Percentiles rank a stretch among this genome's conserved stretches.
phyloP scores from a whole-genome alignment of 2,797 vertebrate genomes.

The Xiphorhynchus erythropygius region DNA sequence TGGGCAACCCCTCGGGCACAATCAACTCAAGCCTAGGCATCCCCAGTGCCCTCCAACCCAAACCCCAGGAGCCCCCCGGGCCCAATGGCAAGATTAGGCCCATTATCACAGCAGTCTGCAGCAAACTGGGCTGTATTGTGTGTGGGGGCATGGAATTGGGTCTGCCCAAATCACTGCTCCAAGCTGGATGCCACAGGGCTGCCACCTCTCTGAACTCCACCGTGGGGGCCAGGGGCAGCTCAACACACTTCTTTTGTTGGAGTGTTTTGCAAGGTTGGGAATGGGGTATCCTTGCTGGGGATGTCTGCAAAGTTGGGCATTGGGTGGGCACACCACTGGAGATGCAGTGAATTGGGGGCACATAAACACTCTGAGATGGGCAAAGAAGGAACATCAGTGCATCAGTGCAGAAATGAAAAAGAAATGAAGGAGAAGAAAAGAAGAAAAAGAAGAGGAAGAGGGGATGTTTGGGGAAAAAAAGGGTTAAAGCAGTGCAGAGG shows the following conservation, averaged over 20 bases:
- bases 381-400: background rate
- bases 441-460: background rate
- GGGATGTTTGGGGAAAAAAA: background rate
- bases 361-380: background rate
- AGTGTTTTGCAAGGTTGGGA: background rate
- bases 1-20: background rate
- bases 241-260: background rate
- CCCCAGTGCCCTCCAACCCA: background rate
- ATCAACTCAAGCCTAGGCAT: background rate
- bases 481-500: background rate
- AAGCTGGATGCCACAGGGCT: background rate
- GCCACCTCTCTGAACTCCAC: background rate
- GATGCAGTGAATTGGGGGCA: background rate
- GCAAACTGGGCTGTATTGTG: background rate
- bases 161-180: background rate
- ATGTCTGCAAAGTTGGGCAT: background rate
- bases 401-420: background rate
- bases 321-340: background rate
- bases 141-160: rapidly evolving
- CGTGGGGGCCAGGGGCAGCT: background rate
- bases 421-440: background rate
- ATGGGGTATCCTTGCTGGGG: background rate
- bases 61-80: background rate
- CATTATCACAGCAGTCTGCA: background rate
- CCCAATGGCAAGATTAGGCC: background rate